These are phyloP conservation scores for Archips xylosteana DNA, from an alignment of 2,888 invertebrate species.

Conservation along the genomic window DNA sequence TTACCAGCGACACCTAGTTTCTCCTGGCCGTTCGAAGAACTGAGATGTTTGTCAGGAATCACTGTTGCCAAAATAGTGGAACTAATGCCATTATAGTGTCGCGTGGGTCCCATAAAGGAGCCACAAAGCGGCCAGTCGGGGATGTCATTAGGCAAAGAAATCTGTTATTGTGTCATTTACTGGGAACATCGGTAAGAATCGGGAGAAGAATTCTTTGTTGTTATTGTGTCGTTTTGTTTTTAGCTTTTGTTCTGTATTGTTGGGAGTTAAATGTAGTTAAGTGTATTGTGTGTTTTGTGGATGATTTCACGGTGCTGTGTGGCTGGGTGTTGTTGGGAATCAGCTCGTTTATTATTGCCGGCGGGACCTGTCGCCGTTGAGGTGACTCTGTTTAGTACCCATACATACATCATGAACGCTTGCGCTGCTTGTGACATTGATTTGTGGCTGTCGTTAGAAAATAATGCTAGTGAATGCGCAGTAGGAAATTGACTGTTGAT, in stretches of 20 bases:
- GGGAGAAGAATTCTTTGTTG: constrained; percentile 53
- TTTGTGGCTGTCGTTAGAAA: constrained; percentile 39
- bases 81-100: constrained; percentile 82
- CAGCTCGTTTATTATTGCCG: constrained; percentile 76
- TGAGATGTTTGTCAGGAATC: constrained; percentile 56
- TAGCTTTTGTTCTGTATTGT: constrained; percentile 72
- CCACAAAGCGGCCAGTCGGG: constrained; percentile 77
- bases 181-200: constrained; percentile 66
- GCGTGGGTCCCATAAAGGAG: constrained; percentile 82
- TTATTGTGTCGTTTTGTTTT: constrained; percentile 72
- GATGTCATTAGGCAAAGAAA: constrained; percentile 74
- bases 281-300: constrained; percentile 71
- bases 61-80: constrained; percentile 82
- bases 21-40: constrained; percentile 73
- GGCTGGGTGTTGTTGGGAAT: constrained; percentile 70
- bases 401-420: constrained; percentile 45
- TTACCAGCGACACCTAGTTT: constrained; percentile 66
- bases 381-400: constrained; percentile 67
- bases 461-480: constrained; percentile 32
- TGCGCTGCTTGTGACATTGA: constrained; percentile 20
- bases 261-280: constrained; percentile 83
- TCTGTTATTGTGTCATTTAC: constrained; percentile 69
- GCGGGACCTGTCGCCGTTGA: constrained; percentile 75
- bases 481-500: constrained; percentile 31
- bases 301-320: constrained; percentile 72